Base-by-base conservation (phyloP, 2,888 invertebrate species). In the Drosophila paramelanica region DNA sequence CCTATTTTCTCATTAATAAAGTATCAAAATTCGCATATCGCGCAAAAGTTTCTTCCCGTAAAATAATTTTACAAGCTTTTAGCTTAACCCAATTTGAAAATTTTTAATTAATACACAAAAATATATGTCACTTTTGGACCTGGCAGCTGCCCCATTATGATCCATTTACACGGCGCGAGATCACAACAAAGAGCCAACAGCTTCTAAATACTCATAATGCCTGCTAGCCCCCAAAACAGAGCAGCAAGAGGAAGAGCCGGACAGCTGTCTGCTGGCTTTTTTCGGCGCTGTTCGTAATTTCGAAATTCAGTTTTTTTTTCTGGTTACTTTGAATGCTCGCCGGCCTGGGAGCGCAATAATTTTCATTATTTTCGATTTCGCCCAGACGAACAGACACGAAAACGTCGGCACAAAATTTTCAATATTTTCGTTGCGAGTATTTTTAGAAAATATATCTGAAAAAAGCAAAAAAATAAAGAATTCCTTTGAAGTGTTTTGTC, bases 341-440 rank as follows among this genome's bases (percentile, higher is more conserved):
- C 57, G 67, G 72, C 58, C 81, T 79, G 60, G 38, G 57, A 72
- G 60, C 64, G 60, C 49, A 75, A 75, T 79, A 68, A 67, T 86
- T 59, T 76, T 76, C 81, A 84, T 87, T 77, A 87, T 73, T 87
- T 87, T 88, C 75, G 75, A 67, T 65, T 61, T 69, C 75, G 75
- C 75, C 60, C 64, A 79, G 75, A 69, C 70, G 64, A 57, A 60
- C 75, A 53, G 75, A 69, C 58, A 58, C 50, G 17, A 47, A 31
- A 31, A 31, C 31, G 77, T 57, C 78, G 86, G 71, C 74, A 67
- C 50, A 72, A 67, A 53, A 46, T 71, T 88, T 86, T 78, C 58
- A 87, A 84, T 84, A 77, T 71, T 87, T 79, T 76, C 70, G 43
- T 79, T 73, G 86, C 74, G 57, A 82, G 71, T 86, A 86, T 86